Base-by-base conservation (phyloP, 2,888 invertebrate genomes). In the Rhamphomyia laevipes region DNA sequence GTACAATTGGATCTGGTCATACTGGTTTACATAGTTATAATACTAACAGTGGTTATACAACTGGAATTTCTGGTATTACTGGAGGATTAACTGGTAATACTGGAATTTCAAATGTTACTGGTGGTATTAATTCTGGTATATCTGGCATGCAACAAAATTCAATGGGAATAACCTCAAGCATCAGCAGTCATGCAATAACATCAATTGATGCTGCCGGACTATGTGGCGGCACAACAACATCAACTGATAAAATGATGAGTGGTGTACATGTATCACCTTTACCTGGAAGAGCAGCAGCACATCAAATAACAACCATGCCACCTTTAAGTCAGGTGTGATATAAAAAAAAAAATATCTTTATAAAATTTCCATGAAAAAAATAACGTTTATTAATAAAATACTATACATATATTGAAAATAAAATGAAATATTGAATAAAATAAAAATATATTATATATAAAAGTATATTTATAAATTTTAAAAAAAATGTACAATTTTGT, bases 171-270 rank as follows among this genome's bases (percentile, higher is more conserved):
- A 77, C 82, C 61, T 75, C 80, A 55, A 82, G 82, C 63, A 78
- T 81, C 55, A 82, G 81, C 58, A 82, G 78, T 62, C 82, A 82
- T 72, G 82, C 78, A 52, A 70, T 82, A 57, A 67, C 67, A 56
- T 60, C 64, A 50, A 78, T 82, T 58, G 82, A 81, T 57, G 56
- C 63, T 50, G 59, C 64, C 41, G 60, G 61, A 51, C 56, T 56
- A 46, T 52, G 61, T 65, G 73, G 63, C 70, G 73, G 63, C 70
- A 47, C 51, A 43, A 59, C 63, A 65, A 55, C 73, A 61, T 54
- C 74, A 63, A 63, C 73, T 63, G 67, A 68, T 56, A 67, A 74
- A 69, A 63, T 73, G 65, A 56, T 74, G 64, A 61, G 64, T 69
- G 67, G 66, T 58, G 63, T 67, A 51, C 62, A 65, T 60, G 63